Evolutionary conservation across 2,888 invertebrate genomes (phyloP).

Genomic region (Drosophila glabriapex): DNA sequence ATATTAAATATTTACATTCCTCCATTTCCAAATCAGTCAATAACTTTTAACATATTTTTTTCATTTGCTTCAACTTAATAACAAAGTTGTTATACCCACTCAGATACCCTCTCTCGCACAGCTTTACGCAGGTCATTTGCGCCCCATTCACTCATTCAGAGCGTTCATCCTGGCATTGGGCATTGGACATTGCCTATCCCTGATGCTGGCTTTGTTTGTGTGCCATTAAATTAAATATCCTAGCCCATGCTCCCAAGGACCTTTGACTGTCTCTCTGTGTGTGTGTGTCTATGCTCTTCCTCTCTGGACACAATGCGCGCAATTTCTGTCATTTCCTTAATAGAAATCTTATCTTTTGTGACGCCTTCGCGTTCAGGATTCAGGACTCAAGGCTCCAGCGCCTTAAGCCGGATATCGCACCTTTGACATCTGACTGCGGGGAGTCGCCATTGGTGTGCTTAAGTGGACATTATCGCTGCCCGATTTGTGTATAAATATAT

Average conservation of each 20-base stretch:
- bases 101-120: constrained; percentile 1
- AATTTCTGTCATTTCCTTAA: constrained; percentile 85
- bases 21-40: neutral
- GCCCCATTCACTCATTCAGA: constrained; percentile 31
- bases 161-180: constrained; percentile 25
- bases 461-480: constrained; percentile 55
- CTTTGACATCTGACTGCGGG: constrained; percentile 74
- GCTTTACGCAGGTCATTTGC: constrained; percentile 71
- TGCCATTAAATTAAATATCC: constrained; percentile 81
- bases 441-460: constrained; percentile 34
- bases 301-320: constrained; percentile 76
- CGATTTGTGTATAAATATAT: neutral
- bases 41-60: neutral
- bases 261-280: constrained; percentile 34
- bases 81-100: neutral
- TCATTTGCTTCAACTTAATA: neutral
- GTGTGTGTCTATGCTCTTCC: constrained; percentile 4
- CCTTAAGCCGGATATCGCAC: constrained; percentile 76
- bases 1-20: neutral
- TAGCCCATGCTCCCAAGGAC: constrained; percentile 39
- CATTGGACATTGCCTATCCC: constrained; percentile 25
- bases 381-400: constrained; percentile 20
- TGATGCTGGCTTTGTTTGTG: constrained; percentile 69
- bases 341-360: constrained; percentile 85
- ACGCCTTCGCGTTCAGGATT: constrained; percentile 40